Percentiles rank a stretch among this genome's conserved stretches.
Evolutionary conservation across 2,888 invertebrate genomes (phyloP).

Genomic region (Eurois occulta): DNA sequence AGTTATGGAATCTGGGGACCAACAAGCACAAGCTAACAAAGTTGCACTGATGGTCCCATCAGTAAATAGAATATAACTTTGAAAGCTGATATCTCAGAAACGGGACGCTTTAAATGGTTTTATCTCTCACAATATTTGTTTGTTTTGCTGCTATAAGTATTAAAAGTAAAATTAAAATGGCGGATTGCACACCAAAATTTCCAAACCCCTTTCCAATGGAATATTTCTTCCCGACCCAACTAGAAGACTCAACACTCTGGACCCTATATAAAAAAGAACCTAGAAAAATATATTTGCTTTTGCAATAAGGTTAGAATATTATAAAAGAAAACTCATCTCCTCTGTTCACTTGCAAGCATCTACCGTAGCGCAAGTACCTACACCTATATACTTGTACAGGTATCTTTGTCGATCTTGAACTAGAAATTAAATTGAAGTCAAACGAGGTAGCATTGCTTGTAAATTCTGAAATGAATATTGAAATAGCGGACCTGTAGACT

Average conservation of each 20-base stretch:
- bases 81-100: background rate
- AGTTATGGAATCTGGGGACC: background rate
- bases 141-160: background rate
- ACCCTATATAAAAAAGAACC: background rate
- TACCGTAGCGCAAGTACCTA: too few relatives aligned
- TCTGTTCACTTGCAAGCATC: background rate
- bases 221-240: background rate
- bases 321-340: background rate
- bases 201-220: background rate
- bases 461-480: slow-evolving; percentile 30
- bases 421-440: background rate
- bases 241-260: background rate
- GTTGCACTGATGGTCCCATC: background rate
- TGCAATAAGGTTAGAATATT: background rate
- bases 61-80: background rate
- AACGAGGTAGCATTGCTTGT: background rate
- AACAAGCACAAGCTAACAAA: background rate
- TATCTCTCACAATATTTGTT: background rate
- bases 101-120: background rate
- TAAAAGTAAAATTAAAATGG: background rate
- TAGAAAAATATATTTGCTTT: background rate
- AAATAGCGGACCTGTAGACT: slow-evolving; percentile 5
- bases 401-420: background rate
- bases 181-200: too few relatives aligned
- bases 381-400: too few relatives aligned